Evolutionary conservation across 2,888 invertebrate genomes (phyloP).

Genomic region (Cryptus armator): DNA sequence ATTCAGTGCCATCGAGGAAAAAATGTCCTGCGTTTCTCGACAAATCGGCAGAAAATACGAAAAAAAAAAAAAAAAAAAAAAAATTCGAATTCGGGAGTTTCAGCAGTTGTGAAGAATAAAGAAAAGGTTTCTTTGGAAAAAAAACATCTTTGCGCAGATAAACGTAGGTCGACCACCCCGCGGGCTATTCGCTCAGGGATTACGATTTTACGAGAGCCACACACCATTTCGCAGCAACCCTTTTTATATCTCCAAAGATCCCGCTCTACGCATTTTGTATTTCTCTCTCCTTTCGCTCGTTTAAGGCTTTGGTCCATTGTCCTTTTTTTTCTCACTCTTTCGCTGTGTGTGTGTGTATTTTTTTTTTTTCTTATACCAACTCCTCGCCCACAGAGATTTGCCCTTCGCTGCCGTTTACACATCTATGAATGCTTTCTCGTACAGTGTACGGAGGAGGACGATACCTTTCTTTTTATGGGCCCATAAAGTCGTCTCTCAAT

Average conservation of each 20-base stretch:
- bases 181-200: constrained; percentile 27
- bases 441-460: constrained; percentile 9
- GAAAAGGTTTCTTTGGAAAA: neutral
- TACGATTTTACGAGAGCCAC: constrained; percentile 53
- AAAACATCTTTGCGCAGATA: constrained; percentile 1
- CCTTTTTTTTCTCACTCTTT: neutral
- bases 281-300: constrained; percentile 8
- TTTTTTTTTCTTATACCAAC: neutral
- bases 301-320: neutral
- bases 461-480: constrained; percentile 58
- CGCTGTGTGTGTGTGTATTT: neutral
- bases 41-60: no score
- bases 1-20: no score
- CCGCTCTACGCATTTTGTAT: neutral
- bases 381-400: constrained; percentile 23
- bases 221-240: constrained; percentile 46
- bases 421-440: constrained; percentile 38
- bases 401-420: constrained; percentile 41
- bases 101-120: neutral
- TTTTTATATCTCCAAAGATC: constrained; percentile 31
- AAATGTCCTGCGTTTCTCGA: no score
- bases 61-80: no score
- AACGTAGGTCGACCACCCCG: constrained; percentile 12
- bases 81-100: no score
- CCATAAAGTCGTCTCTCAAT: constrained; percentile 64